Percentiles rank a stretch among this genome's conserved stretches.
phyloP scores from a whole-genome alignment of 1,140 invertebrate species.

The Myzus persicae region DNA sequence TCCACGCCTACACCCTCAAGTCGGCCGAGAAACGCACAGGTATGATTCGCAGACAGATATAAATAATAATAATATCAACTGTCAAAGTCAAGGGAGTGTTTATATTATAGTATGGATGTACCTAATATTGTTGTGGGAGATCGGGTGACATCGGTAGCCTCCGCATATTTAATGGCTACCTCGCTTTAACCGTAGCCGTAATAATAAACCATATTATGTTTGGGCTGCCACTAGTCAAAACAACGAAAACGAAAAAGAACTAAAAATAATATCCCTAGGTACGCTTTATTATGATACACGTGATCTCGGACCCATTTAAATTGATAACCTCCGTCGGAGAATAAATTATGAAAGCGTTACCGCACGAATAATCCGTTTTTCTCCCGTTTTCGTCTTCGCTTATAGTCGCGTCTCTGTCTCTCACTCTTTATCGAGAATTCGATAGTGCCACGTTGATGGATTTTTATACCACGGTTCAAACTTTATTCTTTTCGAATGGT shows the following conservation, averaged over 20 bases:
- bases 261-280: not conserved
- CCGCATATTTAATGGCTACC: not conserved
- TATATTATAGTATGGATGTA: not conserved
- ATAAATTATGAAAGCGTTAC: slow-evolving; percentile 6
- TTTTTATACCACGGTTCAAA: not conserved
- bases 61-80: not conserved
- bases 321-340: not conserved
- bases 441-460: not conserved
- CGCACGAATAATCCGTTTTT: slow-evolving; percentile 2
- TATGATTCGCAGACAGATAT: slow-evolving; percentile 61
- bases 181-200: not conserved
- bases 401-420: not conserved
- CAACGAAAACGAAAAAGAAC: not conserved
- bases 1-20: slow-evolving; percentile 76
- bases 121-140: not conserved
- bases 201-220: not conserved
- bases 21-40: slow-evolving; percentile 81
- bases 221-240: not conserved
- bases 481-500: not conserved
- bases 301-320: not conserved
- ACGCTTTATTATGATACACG: not conserved
- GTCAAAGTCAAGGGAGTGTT: not conserved
- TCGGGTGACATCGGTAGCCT: not conserved
- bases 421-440: not conserved
- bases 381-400: not conserved